Conservation (phyloP, 2,113 vertebrate species). For the Lutjanus erythropterus region DNA sequence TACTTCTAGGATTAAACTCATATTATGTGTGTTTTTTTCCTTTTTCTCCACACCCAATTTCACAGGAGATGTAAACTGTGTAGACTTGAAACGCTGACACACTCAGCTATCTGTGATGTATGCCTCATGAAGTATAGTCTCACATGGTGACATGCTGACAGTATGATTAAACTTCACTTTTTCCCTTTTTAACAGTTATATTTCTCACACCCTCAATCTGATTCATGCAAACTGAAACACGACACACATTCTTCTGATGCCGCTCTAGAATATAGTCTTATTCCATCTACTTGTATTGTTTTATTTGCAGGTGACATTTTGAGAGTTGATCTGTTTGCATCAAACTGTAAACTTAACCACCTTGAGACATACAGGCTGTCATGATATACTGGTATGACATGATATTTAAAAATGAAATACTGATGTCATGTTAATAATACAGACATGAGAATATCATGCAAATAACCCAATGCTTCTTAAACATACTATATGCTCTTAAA, state of each 20-base stretch:
- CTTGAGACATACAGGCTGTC: too few relatives aligned
- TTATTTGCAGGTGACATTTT: slow-evolving; percentile 2
- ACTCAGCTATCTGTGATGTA: slow-evolving; percentile 2
- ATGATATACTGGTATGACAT: too few relatives aligned
- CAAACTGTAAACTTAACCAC: not conserved
- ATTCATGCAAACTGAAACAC: slow-evolving; percentile 22
- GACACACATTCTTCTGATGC: not conserved
- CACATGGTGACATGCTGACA: slow-evolving; percentile 13
- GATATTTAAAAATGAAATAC: too few relatives aligned
- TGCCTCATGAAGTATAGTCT: slow-evolving; percentile 20
- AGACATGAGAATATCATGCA: too few relatives aligned
- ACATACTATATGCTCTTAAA: too few relatives aligned
- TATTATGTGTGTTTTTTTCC: not conserved
- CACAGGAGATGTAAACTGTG: slow-evolving; percentile 11
- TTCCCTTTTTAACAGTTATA: slow-evolving; percentile 14
- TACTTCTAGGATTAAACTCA: not conserved
- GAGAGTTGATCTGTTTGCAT: not conserved
- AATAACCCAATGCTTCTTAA: too few relatives aligned
- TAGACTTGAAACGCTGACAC: slow-evolving; percentile 10
- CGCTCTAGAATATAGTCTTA: not conserved
- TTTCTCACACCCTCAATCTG: slow-evolving; percentile 3
- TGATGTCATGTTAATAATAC: too few relatives aligned
- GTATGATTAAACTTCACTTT: slow-evolving; percentile 30
- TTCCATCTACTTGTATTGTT: not conserved
- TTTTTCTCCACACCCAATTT: slow-evolving; percentile 21